phyloP scores from a whole-genome alignment of 2,797 vertebrate genomes.

The Lithobates pipiens region DNA sequence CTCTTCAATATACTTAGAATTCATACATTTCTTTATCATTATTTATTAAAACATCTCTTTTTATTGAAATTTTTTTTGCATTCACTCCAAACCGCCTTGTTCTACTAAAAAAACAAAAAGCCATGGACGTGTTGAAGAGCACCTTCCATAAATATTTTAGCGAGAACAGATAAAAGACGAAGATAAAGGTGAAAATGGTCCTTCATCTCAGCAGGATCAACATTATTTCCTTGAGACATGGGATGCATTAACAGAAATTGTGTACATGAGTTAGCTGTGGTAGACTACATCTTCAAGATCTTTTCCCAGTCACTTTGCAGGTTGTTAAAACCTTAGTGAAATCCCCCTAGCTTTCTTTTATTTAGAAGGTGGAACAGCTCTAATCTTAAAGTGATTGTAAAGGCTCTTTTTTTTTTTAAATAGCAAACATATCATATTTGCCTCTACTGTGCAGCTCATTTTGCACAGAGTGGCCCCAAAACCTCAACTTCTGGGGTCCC shows the following conservation, averaged over 20 bases:
- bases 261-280: conserved; percentile 49
- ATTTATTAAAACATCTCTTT: background rate
- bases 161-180: conserved; percentile 56
- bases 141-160: conserved; percentile 64
- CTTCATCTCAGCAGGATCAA: conserved; percentile 64
- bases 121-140: conserved; percentile 58
- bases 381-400: background rate
- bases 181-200: conserved; percentile 62
- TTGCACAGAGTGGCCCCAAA: too few relatives aligned
- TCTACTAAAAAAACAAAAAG: conserved; percentile 60
- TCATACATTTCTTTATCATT: background rate
- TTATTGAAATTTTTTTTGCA: background rate
- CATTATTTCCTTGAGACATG: conserved; percentile 61
- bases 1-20: too few relatives aligned
- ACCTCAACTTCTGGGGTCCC: too few relatives aligned
- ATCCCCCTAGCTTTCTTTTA: conserved; percentile 45
- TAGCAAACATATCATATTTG: too few relatives aligned
- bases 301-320: conserved; percentile 58
- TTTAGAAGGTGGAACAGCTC: conserved; percentile 27
- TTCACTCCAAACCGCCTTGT: background rate
- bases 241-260: conserved; percentile 55
- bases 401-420: too few relatives aligned
- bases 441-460: too few relatives aligned
- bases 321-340: conserved; percentile 63
- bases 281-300: conserved; percentile 54